Evolutionary conservation across 2,113 vertebrate species (phyloP).

Genomic region (Pogona vitticeps): DNA sequence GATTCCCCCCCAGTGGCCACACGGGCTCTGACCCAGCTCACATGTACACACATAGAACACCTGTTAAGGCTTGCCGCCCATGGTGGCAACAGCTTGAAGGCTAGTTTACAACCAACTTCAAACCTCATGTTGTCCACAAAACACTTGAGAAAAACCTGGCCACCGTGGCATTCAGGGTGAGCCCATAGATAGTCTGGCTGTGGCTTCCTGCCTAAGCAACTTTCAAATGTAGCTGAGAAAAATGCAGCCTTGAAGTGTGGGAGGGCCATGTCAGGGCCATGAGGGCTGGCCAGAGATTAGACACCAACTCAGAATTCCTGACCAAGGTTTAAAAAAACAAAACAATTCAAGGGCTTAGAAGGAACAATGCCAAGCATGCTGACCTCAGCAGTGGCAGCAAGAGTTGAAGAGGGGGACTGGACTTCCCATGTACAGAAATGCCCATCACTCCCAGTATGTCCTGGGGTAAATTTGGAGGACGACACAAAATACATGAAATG

Average conservation of each 20-base stretch:
- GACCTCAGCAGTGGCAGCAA: too few species aligned
- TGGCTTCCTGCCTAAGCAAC: not conserved
- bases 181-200: not conserved
- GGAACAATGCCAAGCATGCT: not conserved
- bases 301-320: not conserved
- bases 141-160: too few species aligned
- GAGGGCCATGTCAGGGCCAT: not conserved
- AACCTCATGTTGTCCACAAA: too few species aligned
- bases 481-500: not conserved
- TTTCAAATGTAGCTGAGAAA: constrained; percentile 23
- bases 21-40: too few species aligned
- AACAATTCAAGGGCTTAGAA: not conserved
- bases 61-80: too few species aligned
- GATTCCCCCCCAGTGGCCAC: too few species aligned
- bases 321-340: not conserved
- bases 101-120: too few species aligned
- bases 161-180: not conserved
- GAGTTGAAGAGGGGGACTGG: too few species aligned
- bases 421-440: not conserved
- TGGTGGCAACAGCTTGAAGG: too few species aligned
- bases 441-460: not conserved
- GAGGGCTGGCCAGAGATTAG: not conserved
- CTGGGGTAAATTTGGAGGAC: not conserved
- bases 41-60: too few species aligned
- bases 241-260: constrained; percentile 25